Conservation (phyloP, 2,113 vertebrate genomes). For the Sylvietta virens region DNA sequence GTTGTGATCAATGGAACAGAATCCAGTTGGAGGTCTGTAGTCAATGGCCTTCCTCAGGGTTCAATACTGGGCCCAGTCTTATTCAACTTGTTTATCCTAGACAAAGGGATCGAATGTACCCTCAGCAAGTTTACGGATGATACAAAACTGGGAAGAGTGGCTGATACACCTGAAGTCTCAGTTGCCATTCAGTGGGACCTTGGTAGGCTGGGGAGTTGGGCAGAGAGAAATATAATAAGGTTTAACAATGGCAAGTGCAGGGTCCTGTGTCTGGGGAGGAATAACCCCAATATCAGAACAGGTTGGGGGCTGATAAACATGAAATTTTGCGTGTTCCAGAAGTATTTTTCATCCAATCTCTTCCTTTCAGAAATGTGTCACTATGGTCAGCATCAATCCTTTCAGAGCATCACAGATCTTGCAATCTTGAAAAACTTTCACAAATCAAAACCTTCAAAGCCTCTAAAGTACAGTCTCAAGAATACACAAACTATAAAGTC, state of each 20-base stretch:
- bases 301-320: neutral
- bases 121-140: neutral
- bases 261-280: neutral
- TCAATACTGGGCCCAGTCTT: neutral
- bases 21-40: neutral
- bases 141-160: neutral
- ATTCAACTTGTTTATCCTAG: neutral
- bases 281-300: neutral
- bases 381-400: neutral
- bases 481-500: neutral
- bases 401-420: neutral
- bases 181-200: neutral
- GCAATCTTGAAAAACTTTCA: neutral
- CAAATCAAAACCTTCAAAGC: neutral
- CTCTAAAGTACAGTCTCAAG: neutral
- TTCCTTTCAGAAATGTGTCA: neutral
- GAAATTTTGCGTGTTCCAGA: neutral
- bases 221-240: neutral
- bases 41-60: neutral
- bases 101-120: neutral
- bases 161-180: neutral
- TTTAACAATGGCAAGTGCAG: neutral
- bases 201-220: neutral
- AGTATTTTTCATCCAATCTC: neutral
- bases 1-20: neutral